A percentile compares a stretch with the other conserved stretches of the same genome.
Evolutionary conservation across 2,113 vertebrate species (phyloP).

Genomic region (Melierax canorus): DNA sequence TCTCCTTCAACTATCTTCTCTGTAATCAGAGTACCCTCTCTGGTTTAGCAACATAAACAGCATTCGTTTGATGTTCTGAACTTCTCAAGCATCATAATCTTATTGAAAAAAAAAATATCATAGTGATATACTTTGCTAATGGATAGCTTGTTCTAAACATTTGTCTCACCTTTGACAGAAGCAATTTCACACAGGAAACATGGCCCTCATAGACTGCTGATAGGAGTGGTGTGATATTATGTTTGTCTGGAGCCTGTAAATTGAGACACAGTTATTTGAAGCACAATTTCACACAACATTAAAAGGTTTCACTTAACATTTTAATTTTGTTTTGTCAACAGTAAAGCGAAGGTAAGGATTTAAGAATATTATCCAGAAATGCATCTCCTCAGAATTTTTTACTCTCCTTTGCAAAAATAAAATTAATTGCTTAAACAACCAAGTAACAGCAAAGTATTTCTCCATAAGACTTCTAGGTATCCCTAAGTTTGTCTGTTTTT

Average conservation of each 20-base stretch:
- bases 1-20: not conserved
- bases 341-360: not conserved
- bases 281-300: not conserved
- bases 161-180: constrained; percentile 89
- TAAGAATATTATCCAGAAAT: not conserved
- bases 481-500: not conserved
- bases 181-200: constrained; percentile 86
- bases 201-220: constrained; percentile 90
- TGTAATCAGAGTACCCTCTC: not conserved
- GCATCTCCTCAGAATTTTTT: not conserved
- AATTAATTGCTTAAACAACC: not conserved
- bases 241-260: constrained; percentile 89
- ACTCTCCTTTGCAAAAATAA: not conserved
- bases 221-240: constrained; percentile 90
- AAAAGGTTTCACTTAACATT: not conserved
- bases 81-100: not conserved
- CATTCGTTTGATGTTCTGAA: not conserved
- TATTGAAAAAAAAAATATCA: not conserved
- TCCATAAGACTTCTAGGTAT: not conserved
- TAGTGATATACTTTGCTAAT: not conserved
- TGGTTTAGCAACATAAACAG: not conserved
- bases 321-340: not conserved
- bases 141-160: not conserved
- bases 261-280: constrained; percentile 21
- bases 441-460: not conserved